These are phyloP conservation scores for Temnothorax nylanderi DNA, from an alignment of 1,140 invertebrate genomes.

Conservation along the genomic window DNA sequence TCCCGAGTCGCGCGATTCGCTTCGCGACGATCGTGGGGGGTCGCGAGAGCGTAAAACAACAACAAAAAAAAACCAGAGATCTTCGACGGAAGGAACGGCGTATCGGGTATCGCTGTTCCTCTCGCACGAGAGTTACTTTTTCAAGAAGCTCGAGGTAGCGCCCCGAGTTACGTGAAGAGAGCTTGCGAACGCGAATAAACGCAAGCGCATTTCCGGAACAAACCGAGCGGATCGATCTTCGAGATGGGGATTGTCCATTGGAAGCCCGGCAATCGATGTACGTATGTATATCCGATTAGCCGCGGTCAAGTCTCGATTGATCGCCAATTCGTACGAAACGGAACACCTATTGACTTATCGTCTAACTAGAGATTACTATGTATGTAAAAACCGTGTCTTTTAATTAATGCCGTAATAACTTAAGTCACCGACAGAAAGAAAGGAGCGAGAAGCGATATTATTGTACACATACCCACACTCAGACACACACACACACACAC, in stretches of 20 bases:
- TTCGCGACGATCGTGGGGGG: not conserved
- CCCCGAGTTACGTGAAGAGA: not conserved
- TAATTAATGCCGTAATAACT: constrained; percentile 40
- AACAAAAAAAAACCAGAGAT: not conserved
- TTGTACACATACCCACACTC: not conserved
- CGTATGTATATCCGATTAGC: not conserved
- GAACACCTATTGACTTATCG: constrained; percentile 26
- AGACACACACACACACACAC: not conserved
- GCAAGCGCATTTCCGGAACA: not conserved
- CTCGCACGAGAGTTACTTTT: not conserved
- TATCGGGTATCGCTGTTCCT: not conserved
- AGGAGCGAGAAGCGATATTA: constrained; percentile 9
- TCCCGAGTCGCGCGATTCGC: not conserved
- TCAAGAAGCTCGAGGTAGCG: not conserved
- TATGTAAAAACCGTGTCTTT: constrained; percentile 51
- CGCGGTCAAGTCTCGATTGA: constrained; percentile 12
- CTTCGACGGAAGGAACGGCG: not conserved
- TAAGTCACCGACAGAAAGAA: constrained; percentile 22
- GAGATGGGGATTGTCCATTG: not conserved
- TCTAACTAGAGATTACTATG: constrained; percentile 44
- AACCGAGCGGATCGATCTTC: not conserved
- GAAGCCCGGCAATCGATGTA: not conserved
- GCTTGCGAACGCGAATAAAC: not conserved
- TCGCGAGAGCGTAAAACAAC: not conserved
- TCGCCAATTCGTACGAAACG: not conserved